These are phyloP conservation scores for Melangyna quadrimaculata DNA, from an alignment of 2,888 invertebrate species.

Conservation along the genomic window DNA sequence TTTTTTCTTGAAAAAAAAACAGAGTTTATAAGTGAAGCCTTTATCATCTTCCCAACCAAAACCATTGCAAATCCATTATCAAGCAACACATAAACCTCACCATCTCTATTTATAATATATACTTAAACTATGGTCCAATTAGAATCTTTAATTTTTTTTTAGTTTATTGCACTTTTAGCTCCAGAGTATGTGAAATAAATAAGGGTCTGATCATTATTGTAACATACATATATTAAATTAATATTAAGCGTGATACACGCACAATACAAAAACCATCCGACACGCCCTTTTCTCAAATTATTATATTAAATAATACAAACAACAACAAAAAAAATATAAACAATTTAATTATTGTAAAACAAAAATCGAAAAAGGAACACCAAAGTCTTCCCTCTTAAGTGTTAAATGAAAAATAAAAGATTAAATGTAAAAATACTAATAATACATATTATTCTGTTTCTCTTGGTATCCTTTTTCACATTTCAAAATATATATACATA, in stretches of 20 bases:
- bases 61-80: neutral
- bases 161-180: conserved; percentile 36
- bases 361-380: conserved; percentile 55
- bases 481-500: conserved; percentile 9
- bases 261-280: conserved; percentile 53
- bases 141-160: conserved; percentile 35
- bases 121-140: conserved; percentile 69
- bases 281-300: conserved; percentile 43
- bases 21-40: neutral
- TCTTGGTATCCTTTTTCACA: conserved; percentile 43
- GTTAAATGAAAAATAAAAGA: conserved; percentile 36
- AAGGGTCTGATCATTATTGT: conserved; percentile 55
- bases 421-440: neutral
- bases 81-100: neutral
- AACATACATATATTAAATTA: conserved; percentile 23
- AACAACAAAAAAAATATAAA: conserved; percentile 19
- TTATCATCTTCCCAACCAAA: neutral
- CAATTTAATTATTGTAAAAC: too few relatives aligned
- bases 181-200: conserved; percentile 49
- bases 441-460: conserved; percentile 24
- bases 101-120: conserved; percentile 24
- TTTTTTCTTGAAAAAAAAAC: neutral
- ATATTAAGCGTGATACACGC: conserved; percentile 55
- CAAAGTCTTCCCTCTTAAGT: conserved; percentile 69
- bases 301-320: neutral